phyloP scores from a whole-genome alignment of 2,888 invertebrate species.

The Xestia sexstrigata region DNA sequence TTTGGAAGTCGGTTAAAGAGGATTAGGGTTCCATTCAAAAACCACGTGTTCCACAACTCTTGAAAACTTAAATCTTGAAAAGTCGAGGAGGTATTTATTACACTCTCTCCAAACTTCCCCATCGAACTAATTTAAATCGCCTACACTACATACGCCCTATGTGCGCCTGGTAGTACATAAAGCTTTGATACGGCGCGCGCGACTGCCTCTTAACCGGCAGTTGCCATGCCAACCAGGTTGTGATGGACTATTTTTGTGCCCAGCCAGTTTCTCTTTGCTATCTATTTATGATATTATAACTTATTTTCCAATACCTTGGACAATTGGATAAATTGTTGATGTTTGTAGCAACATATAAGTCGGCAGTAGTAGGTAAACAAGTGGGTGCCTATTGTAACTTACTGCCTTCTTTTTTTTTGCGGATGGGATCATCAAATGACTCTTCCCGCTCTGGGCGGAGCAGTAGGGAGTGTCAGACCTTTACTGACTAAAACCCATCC shows the following conservation, averaged over 20 bases:
- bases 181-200: slow-evolving; percentile 43
- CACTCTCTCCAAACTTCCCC: slow-evolving; percentile 19
- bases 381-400: background rate
- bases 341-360: background rate
- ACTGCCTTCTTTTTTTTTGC: no score
- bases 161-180: slow-evolving; percentile 65
- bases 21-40: no score
- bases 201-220: slow-evolving; percentile 68
- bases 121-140: slow-evolving; percentile 48
- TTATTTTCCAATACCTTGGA: slow-evolving; percentile 3
- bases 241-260: slow-evolving; percentile 62
- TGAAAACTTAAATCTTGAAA: slow-evolving; percentile 17
- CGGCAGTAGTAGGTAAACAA: background rate
- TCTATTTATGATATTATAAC: slow-evolving; percentile 42
- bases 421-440: no score
- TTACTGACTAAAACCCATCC: no score
- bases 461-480: no score
- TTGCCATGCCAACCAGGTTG: slow-evolving; percentile 70
- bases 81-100: slow-evolving; percentile 5
- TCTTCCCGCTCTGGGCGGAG: no score
- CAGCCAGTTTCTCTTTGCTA: slow-evolving; percentile 40
- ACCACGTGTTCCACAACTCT: background rate
- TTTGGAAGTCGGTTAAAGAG: no score
- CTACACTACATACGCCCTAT: slow-evolving; percentile 65
- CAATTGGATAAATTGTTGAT: background rate